Percentiles rank a stretch among this genome's conserved stretches.
Conservation (phyloP, 1,140 invertebrate genomes). For the Latrodectus geometricus region DNA sequence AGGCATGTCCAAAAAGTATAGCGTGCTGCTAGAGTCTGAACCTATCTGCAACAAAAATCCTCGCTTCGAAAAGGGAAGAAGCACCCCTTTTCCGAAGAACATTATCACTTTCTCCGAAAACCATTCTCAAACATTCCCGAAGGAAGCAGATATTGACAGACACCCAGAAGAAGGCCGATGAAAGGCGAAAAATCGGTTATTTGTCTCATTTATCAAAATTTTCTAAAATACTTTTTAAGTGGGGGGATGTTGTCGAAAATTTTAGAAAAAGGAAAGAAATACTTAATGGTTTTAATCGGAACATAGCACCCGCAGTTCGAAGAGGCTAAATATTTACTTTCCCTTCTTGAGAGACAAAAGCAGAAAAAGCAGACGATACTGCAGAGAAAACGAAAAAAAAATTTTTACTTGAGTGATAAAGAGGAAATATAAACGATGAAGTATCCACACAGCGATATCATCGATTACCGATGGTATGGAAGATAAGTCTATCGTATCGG, state of each 20-base stretch:
- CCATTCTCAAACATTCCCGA: too few species aligned
- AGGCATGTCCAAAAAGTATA: too few species aligned
- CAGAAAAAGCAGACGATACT: not conserved
- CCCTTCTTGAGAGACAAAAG: slow-evolving; percentile 12
- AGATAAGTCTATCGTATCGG: slow-evolving; percentile 62
- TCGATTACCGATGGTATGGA: slow-evolving; percentile 39
- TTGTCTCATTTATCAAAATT: slow-evolving; percentile 57
- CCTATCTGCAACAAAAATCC: too few species aligned
- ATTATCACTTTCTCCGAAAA: too few species aligned
- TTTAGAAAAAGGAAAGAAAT: slow-evolving; percentile 51
- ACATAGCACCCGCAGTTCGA: slow-evolving; percentile 28
- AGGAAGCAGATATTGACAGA: slow-evolving; percentile 19
- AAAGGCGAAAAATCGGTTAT: slow-evolving; percentile 50
- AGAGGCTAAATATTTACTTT: slow-evolving; percentile 40
- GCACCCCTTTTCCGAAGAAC: too few species aligned
- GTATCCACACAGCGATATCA: slow-evolving; percentile 29
- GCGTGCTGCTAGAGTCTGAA: too few species aligned
- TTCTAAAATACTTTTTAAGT: slow-evolving; percentile 53
- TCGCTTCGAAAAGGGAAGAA: too few species aligned
- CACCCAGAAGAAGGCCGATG: slow-evolving; percentile 8
- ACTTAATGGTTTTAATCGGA: slow-evolving; percentile 57
- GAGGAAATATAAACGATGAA: slow-evolving; percentile 32
- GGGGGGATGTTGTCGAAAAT: slow-evolving; percentile 21
- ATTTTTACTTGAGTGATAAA: slow-evolving; percentile 34
- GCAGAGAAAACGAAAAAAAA: slow-evolving; percentile 9